Percentiles rank a stretch among this genome's conserved stretches.
Conservation (phyloP, 2,888 invertebrate genomes). For the Trachelus stipa region DNA sequence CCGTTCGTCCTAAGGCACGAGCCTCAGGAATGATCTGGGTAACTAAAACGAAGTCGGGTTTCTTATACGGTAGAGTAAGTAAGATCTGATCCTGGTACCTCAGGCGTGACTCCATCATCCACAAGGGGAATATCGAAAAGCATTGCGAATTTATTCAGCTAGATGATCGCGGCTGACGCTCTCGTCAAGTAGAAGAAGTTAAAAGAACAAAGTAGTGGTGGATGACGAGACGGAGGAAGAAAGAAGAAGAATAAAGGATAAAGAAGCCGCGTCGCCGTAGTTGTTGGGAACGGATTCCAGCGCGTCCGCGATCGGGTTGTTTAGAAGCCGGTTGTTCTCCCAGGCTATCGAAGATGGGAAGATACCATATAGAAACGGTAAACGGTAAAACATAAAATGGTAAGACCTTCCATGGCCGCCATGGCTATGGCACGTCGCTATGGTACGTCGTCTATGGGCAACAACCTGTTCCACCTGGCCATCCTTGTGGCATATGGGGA, state of each 20-base stretch:
- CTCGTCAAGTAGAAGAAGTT: constrained; percentile 1
- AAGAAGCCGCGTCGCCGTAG: constrained; percentile 9
- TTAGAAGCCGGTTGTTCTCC: constrained; percentile 41
- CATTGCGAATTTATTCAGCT: neutral
- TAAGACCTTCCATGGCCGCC: constrained; percentile 26
- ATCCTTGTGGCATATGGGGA: constrained; percentile 1
- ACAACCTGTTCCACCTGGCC: constrained; percentile 12
- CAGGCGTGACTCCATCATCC: neutral
- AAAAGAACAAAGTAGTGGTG: neutral
- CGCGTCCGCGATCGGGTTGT: constrained; percentile 47
- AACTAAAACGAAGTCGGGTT: neutral
- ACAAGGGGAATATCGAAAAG: neutral
- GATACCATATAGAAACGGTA: constrained; percentile 46
- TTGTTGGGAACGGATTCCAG: constrained; percentile 46
- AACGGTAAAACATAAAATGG: constrained; percentile 40
- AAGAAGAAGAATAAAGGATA: constrained; percentile 24
- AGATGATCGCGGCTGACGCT: neutral
- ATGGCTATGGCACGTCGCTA: constrained; percentile 5
- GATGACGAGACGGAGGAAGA: constrained; percentile 32
- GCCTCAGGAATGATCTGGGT: neutral
- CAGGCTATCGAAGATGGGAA: constrained; percentile 37
- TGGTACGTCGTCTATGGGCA: neutral
- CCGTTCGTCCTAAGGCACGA: neutral
- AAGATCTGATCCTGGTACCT: neutral
- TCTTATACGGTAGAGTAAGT: neutral